phyloP scores from a whole-genome alignment of 2,888 invertebrate genomes.

The Rugalucina vietnamica region DNA sequence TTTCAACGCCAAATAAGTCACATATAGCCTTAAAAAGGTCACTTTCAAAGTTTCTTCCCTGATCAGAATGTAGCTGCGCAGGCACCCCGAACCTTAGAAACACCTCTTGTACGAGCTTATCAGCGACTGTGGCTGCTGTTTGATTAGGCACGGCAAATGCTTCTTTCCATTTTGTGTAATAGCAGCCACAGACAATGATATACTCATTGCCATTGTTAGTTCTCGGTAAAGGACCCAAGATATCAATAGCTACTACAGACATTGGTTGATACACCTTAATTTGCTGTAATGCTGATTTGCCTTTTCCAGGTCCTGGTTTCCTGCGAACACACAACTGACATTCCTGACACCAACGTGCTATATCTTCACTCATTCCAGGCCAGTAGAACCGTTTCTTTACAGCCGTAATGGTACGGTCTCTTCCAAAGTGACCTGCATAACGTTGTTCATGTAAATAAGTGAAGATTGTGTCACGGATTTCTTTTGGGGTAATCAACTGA shows the following conservation, averaged over 20 bases:
- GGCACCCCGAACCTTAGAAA: slow-evolving; percentile 33
- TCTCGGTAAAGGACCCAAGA: slow-evolving; percentile 17
- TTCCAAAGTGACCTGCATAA: neutral
- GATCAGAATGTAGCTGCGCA: slow-evolving; percentile 36
- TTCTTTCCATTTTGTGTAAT: slow-evolving; percentile 40
- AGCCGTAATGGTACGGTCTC: neutral
- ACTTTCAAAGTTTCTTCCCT: slow-evolving; percentile 37
- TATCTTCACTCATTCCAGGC: slow-evolving; percentile 18
- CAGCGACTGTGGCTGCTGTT: slow-evolving; percentile 25
- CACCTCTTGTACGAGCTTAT: slow-evolving; percentile 16
- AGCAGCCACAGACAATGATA: slow-evolving; percentile 26
- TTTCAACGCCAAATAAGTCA: slow-evolving; percentile 17
- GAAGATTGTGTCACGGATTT: neutral
- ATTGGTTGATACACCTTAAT: slow-evolving; percentile 16
- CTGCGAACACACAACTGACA: slow-evolving; percentile 11
- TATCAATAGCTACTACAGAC: slow-evolving; percentile 24
- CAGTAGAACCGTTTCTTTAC: neutral
- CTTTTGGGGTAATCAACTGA: neutral
- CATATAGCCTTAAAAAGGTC: slow-evolving; percentile 34
- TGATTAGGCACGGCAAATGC: slow-evolving; percentile 28
- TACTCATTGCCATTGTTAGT: slow-evolving; percentile 19
- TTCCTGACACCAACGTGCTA: slow-evolving; percentile 17
- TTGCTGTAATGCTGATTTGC: slow-evolving; percentile 24
- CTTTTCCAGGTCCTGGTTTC: slow-evolving; percentile 30
- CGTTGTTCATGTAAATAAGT: neutral